These are phyloP conservation scores for Microplitis demolitor DNA, from an alignment of 1,140 invertebrate genomes.

Conservation along the genomic window DNA sequence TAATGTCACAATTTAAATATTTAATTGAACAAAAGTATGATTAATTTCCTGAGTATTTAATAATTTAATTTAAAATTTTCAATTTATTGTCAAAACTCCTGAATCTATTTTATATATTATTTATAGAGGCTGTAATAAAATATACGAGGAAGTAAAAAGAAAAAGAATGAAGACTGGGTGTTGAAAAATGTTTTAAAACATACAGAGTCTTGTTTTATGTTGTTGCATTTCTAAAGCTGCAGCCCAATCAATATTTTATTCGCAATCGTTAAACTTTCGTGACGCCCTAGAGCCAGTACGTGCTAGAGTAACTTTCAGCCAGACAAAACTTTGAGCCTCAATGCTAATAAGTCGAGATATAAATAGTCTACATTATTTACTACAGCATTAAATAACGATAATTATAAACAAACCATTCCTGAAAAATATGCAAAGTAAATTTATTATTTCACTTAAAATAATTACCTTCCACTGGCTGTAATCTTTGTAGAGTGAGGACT, in stretches of 20 bases:
- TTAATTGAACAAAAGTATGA: no score
- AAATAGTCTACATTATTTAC: not conserved
- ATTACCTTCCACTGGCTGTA: constrained; percentile 69
- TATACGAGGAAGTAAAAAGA: no score
- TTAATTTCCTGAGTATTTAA: no score
- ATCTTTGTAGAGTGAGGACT: constrained; percentile 60
- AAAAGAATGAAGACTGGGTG: no score
- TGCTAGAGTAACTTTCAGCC: not conserved
- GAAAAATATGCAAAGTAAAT: not conserved
- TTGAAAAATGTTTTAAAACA: not conserved
- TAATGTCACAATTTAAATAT: no score
- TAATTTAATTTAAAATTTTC: no score
- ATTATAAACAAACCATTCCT: no score
- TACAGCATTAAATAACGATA: no score
- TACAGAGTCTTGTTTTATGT: not conserved
- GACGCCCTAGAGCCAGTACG: not conserved
- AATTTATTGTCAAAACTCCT: no score
- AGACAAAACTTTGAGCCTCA: not conserved
- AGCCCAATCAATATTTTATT: constrained; percentile 41
- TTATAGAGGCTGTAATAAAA: no score
- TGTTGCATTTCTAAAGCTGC: constrained; percentile 31
- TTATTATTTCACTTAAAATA: not conserved
- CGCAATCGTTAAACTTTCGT: constrained; percentile 5
- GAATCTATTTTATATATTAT: no score
- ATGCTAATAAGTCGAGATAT: not conserved